A percentile compares a stretch with the other conserved stretches of the same genome.
Conservation (phyloP, 2,888 invertebrate genomes). For the Drosophila kokeensis region DNA sequence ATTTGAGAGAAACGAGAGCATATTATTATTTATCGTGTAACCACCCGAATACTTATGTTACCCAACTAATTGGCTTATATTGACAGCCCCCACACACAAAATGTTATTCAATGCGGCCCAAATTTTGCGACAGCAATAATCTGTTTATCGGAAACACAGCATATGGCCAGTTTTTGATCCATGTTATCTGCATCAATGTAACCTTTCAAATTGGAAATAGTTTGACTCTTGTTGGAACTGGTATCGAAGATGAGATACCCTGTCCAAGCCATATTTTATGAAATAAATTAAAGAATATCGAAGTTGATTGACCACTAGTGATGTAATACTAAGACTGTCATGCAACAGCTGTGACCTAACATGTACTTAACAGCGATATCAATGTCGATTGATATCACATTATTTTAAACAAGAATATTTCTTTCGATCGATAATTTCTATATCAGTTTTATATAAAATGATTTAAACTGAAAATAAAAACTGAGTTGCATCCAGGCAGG, state of each 20-base stretch:
- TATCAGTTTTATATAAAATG: neutral
- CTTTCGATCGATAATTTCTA: neutral
- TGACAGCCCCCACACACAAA: slow-evolving; percentile 13
- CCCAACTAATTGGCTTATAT: slow-evolving; percentile 38
- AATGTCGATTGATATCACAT: no score
- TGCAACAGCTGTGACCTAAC: no score
- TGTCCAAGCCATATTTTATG: neutral
- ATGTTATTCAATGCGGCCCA: slow-evolving; percentile 23
- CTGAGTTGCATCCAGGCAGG: neutral
- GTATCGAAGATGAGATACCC: neutral
- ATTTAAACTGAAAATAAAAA: neutral
- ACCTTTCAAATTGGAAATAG: neutral
- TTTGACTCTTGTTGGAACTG: neutral
- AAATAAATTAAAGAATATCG: neutral
- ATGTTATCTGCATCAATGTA: neutral
- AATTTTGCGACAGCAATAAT: neutral
- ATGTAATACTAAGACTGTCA: no score
- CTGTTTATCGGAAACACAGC: neutral
- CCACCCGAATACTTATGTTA: slow-evolving; percentile 18
- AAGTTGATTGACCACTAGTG: neutral
- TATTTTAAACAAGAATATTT: neutral
- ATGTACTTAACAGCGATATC: no score
- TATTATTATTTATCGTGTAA: slow-evolving; percentile 27
- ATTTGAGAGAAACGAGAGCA: slow-evolving; percentile 11
- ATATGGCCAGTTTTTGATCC: neutral